A percentile compares a stretch with the other conserved stretches of the same genome.
Evolutionary conservation across 2,113 vertebrate genomes (phyloP).

Genomic region (Deroptyus accipitrinus): DNA sequence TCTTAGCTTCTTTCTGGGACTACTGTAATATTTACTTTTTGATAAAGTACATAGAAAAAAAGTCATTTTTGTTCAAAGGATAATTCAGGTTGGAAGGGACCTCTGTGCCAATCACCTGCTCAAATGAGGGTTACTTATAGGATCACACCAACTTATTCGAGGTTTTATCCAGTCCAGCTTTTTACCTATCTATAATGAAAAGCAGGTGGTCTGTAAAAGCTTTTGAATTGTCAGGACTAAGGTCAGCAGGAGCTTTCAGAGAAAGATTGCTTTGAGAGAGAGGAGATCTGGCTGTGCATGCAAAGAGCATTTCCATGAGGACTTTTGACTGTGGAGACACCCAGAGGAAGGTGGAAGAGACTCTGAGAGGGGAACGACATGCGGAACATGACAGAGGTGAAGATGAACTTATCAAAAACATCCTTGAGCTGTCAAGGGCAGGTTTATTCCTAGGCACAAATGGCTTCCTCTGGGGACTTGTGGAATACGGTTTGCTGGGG

Average conservation of each 20-base stretch:
- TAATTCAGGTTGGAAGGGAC: neutral
- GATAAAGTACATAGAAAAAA: neutral
- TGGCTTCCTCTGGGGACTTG: neutral
- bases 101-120: neutral
- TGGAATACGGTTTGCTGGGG: rapidly evolving
- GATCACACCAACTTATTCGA: neutral
- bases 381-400: neutral
- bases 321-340: neutral
- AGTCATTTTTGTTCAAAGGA: neutral
- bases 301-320: neutral
- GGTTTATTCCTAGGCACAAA: neutral
- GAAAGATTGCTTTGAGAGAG: neutral
- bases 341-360: neutral
- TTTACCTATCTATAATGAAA: neutral
- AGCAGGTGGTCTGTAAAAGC: neutral
- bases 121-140: neutral
- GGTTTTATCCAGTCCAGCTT: neutral
- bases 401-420: slow-evolving; percentile 14
- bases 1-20: neutral
- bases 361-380: neutral
- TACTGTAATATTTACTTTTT: neutral
- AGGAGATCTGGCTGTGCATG: neutral
- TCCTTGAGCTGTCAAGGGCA: neutral
- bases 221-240: neutral
- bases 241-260: neutral